Evolutionary conservation across 2,888 invertebrate species (phyloP).

Genomic region (Athalia cordata): DNA sequence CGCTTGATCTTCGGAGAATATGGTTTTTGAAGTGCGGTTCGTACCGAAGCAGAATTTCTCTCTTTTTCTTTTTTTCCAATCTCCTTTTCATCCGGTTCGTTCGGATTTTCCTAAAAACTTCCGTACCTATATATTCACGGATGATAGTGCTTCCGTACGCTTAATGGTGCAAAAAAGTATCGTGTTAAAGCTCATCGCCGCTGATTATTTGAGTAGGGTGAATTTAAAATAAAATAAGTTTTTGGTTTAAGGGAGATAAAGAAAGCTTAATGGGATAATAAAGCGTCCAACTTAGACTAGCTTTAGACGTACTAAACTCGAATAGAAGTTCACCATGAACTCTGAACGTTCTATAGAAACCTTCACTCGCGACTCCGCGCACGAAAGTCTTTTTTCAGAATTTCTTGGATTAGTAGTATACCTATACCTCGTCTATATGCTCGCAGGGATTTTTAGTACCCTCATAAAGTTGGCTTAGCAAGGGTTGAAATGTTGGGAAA

Average conservation of each 20-base stretch:
- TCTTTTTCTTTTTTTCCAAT: too few relatives aligned
- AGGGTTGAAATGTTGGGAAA: conserved; percentile 23
- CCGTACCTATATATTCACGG: too few relatives aligned
- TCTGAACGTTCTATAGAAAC: not conserved
- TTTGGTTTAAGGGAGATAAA: conserved; percentile 23
- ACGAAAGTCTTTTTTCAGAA: conserved; percentile 31
- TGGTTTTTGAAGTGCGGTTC: too few relatives aligned
- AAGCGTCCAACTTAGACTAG: conserved; percentile 6
- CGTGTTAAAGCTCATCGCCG: too few relatives aligned
- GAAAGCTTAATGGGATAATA: conserved; percentile 28
- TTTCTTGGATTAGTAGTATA: conserved; percentile 51
- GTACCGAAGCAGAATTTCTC: too few relatives aligned
- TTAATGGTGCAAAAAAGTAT: conserved; percentile 16
- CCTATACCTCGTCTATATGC: too few relatives aligned
- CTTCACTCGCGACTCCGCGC: not conserved
- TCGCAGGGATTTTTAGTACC: conserved; percentile 48
- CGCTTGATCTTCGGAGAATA: too few relatives aligned
- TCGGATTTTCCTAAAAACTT: conserved; percentile 12
- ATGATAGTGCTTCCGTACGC: not conserved
- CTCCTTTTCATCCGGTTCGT: not conserved
- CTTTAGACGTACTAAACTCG: not conserved
- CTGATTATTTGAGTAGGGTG: not conserved
- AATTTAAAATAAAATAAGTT: conserved; percentile 34
- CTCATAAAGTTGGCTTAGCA: conserved; percentile 57
- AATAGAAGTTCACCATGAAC: not conserved